phyloP scores from a whole-genome alignment of 2,113 vertebrate species.

The Myanophis thanlyinensis region DNA sequence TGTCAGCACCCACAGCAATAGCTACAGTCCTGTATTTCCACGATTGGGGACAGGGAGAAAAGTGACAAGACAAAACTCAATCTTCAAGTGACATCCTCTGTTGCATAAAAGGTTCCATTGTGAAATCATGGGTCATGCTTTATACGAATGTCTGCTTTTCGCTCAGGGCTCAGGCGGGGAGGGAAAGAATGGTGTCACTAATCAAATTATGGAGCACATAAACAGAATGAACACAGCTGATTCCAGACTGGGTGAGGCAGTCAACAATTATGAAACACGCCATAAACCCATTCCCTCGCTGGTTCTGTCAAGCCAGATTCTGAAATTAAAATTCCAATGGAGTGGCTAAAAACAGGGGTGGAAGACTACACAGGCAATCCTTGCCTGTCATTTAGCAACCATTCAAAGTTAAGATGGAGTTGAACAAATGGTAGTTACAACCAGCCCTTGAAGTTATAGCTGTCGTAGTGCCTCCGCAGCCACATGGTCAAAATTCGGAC shows the following conservation, averaged over 20 bases:
- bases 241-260: not conserved
- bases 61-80: not conserved
- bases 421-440: not conserved
- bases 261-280: not conserved
- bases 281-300: not conserved
- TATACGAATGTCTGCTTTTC: not conserved
- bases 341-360: not conserved
- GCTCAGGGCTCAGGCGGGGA: not conserved
- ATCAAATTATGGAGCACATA: not conserved
- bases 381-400: not conserved
- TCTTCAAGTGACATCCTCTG: not conserved
- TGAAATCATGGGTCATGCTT: not conserved
- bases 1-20: not conserved
- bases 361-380: too few relatives aligned
- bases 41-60: not conserved
- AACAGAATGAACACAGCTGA: not conserved
- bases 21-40: not conserved
- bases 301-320: not conserved
- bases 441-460: not conserved
- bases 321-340: not conserved
- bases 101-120: not conserved
- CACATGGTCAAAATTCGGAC: not conserved
- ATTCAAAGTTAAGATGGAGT: not conserved
- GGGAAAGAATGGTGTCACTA: not conserved
- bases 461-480: not conserved